Base-by-base conservation (phyloP, 2,888 invertebrate species). In the Poecilobothrus nobilitatus region DNA sequence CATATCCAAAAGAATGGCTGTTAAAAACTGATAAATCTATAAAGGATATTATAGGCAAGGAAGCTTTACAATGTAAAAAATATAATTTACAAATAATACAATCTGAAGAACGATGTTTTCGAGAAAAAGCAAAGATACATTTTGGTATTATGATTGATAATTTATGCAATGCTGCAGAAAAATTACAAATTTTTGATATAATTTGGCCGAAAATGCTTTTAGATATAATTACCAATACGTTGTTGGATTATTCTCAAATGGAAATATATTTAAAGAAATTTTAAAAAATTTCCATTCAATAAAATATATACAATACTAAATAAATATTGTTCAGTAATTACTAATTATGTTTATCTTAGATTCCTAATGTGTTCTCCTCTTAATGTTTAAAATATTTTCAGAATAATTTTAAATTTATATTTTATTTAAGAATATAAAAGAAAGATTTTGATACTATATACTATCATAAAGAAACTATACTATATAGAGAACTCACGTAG, bases 21-120 rank as follows among this genome's bases (percentile, higher is more conserved):
- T 82, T 87, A 76, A 79, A 79, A 53, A 88, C 90, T 18, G 92
- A 94, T 78, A 89, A 91, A 34, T 90, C 91, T 7, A 81, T 94
- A 68, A 86, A 89, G 75, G 88, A 88, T 73, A 93, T 94, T 15
- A 92, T 94, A 67, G 91, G 91, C 68, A 94, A 93, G 79, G 93
- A 94, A 82, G 92, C 93, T 1, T 79, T 94, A 65, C 92, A 93
- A 74, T 93, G 91, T 86, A 80, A 81, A 70, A 81, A 80, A 71
- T 69, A 74, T 20, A 68, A 74, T 0, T 69, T 67, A 8, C 62
- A 62, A 62, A 15, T 62, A 4, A 21, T 62, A 4, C 22, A 22
- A 63, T 22, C 21, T 12, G 65, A 65, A 65, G 65, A 65, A 37
- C n/a, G 33, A n/a, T 85, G 85, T 72, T 86, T 89, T 84, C 85